A percentile compares a stretch with the other conserved stretches of the same genome.
phyloP scores from a whole-genome alignment of 2,888 invertebrate genomes.

The Andrena bicolor region DNA sequence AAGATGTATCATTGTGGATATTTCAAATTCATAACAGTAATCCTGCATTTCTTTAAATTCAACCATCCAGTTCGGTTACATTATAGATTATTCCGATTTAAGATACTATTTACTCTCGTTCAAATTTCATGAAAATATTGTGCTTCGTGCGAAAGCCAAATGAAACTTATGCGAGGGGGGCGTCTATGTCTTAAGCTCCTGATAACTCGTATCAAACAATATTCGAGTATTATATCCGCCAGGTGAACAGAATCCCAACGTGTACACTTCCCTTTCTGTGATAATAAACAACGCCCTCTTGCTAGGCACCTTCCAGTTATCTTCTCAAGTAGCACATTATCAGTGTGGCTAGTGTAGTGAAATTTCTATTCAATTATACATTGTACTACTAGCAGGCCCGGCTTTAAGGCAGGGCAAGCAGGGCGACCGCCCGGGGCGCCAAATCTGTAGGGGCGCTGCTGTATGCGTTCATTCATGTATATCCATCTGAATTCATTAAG shows the following conservation, averaged over 20 bases:
- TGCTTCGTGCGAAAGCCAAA: neutral
- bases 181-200: constrained; percentile 28
- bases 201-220: constrained; percentile 52
- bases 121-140: neutral
- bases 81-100: neutral
- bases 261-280: constrained; percentile 31
- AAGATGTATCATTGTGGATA: constrained; percentile 16
- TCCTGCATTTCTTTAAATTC: neutral
- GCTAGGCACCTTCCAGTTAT: constrained; percentile 14
- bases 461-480: too few relatives aligned
- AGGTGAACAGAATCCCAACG: constrained; percentile 36
- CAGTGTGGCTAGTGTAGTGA: neutral
- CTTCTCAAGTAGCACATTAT: neutral
- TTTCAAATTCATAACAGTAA: neutral
- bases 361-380: neutral
- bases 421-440: too few relatives aligned
- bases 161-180: constrained; percentile 5
- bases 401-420: too few relatives aligned
- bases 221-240: constrained; percentile 64
- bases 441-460: too few relatives aligned
- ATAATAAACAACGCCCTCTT: constrained; percentile 58
- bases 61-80: neutral
- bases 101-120: neutral
- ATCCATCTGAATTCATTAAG: too few relatives aligned
- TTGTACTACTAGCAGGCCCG: neutral